Evolutionary conservation across 2,888 invertebrate species (phyloP).

Genomic region (Apodemia zela): DNA sequence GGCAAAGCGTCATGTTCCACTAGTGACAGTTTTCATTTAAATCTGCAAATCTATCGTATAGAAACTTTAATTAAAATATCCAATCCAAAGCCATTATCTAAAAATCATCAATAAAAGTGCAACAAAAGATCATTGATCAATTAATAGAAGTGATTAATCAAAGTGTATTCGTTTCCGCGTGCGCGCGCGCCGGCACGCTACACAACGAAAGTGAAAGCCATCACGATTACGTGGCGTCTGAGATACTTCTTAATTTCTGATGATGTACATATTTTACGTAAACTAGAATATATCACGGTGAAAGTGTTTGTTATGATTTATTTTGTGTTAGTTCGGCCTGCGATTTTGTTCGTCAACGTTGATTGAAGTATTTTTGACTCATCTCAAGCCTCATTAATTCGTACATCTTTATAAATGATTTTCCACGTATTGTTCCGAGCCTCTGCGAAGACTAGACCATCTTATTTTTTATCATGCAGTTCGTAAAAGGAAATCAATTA

Average conservation of each 20-base stretch:
- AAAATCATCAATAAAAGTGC: constrained; percentile 15
- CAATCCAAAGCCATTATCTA: constrained; percentile 6
- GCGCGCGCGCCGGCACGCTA: constrained; percentile 22
- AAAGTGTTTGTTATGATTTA: constrained; percentile 16
- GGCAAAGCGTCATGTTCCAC: too few relatives aligned
- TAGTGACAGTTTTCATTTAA: too few relatives aligned
- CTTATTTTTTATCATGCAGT: too few relatives aligned
- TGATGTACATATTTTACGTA: constrained; percentile 21
- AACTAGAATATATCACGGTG: constrained; percentile 19
- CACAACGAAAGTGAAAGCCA: constrained; percentile 28
- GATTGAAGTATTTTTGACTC: too few relatives aligned
- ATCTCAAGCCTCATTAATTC: too few relatives aligned
- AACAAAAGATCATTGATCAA: constrained; percentile 23
- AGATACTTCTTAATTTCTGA: constrained; percentile 22
- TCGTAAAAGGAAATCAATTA: too few relatives aligned
- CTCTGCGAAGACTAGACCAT: too few relatives aligned
- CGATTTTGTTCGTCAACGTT: neutral
- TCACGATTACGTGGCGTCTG: constrained; percentile 28
- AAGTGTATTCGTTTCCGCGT: constrained; percentile 11
- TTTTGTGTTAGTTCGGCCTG: neutral
- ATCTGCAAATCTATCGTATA: neutral
- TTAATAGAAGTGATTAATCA: constrained; percentile 23
- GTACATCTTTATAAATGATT: too few relatives aligned
- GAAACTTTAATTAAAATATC: neutral
- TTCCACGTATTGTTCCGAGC: too few relatives aligned